A percentile compares a stretch with the other conserved stretches of the same genome.
Conservation (phyloP, 2,113 vertebrate genomes). For the Corythoichthys haematopterus region DNA sequence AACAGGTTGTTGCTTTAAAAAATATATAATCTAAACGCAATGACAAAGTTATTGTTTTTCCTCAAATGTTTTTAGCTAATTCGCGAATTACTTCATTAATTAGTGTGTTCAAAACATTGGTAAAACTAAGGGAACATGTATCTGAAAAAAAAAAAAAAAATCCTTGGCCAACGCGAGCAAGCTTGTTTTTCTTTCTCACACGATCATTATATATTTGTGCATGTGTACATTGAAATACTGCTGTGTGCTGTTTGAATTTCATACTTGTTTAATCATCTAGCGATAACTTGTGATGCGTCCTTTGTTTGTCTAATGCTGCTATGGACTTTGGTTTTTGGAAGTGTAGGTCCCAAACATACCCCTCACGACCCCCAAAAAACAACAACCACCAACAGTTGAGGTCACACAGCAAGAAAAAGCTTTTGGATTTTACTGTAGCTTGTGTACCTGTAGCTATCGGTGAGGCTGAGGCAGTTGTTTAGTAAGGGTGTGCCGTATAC, state of each 20-base stretch:
- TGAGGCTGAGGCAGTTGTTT: conserved; percentile 65
- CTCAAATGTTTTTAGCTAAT: not conserved
- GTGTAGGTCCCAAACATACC: not conserved
- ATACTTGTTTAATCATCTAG: conserved; percentile 49
- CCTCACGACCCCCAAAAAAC: not conserved
- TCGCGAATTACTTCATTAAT: not conserved
- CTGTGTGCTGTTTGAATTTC: conserved; percentile 11
- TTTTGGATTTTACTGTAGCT: not conserved
- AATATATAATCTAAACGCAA: not conserved
- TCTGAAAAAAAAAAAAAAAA: not conserved
- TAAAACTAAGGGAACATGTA: not conserved
- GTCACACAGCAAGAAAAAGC: not conserved
- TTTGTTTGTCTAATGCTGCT: conserved; percentile 21
- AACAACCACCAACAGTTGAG: not conserved
- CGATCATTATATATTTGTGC: not conserved
- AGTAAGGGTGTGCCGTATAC: conserved; percentile 69
- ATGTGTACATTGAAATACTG: conserved; percentile 2
- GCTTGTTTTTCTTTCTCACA: not conserved
- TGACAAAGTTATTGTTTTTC: no score
- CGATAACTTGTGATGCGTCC: conserved; percentile 26
- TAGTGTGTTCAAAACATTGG: not conserved
- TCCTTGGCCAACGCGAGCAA: not conserved
- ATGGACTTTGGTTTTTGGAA: conserved; percentile 38
- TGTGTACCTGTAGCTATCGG: conserved; percentile 33
- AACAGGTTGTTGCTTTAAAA: not conserved